Conservation (phyloP, 2,797 vertebrate genomes). For the Microctenopoma stevenorrisi region DNA sequence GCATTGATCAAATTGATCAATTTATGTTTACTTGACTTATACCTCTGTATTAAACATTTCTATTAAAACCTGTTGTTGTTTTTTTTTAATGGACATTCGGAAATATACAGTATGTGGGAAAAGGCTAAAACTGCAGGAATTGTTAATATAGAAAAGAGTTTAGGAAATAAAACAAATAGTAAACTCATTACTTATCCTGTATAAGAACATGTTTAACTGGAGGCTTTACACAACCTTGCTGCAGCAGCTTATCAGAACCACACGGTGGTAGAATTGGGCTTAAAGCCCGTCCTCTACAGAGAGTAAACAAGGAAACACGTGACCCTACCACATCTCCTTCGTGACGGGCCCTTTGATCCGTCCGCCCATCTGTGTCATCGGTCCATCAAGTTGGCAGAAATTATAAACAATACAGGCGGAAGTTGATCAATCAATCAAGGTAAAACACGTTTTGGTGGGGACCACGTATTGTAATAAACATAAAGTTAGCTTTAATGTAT, state of each 20-base stretch:
- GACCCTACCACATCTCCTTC: conserved; percentile 54
- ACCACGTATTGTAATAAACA: neutral
- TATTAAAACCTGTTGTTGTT: conserved; percentile 14
- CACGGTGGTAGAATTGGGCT: conserved; percentile 8
- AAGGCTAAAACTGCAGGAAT: neutral
- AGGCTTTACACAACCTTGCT: neutral
- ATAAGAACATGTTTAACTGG: too few species aligned
- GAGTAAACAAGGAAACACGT: conserved; percentile 83
- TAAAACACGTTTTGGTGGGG: neutral
- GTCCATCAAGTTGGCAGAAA: conserved; percentile 11
- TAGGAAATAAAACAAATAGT: neutral
- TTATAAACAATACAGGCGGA: neutral
- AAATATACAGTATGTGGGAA: neutral
- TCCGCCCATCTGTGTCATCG: conserved; percentile 44
- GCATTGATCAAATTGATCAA: conserved; percentile 69
- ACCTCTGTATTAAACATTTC: conserved; percentile 62
- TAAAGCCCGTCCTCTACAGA: conserved; percentile 7
- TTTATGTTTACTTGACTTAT: conserved; percentile 39
- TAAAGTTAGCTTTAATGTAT: neutral
- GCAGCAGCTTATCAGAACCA: conserved; percentile 12
- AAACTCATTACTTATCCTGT: too few species aligned
- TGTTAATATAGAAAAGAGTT: neutral
- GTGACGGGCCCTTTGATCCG: conserved; percentile 44
- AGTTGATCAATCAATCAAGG: neutral
- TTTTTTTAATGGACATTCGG: neutral